Evolutionary conservation across 1,140 invertebrate genomes (phyloP).

Genomic region (Ceratitis capitata): DNA sequence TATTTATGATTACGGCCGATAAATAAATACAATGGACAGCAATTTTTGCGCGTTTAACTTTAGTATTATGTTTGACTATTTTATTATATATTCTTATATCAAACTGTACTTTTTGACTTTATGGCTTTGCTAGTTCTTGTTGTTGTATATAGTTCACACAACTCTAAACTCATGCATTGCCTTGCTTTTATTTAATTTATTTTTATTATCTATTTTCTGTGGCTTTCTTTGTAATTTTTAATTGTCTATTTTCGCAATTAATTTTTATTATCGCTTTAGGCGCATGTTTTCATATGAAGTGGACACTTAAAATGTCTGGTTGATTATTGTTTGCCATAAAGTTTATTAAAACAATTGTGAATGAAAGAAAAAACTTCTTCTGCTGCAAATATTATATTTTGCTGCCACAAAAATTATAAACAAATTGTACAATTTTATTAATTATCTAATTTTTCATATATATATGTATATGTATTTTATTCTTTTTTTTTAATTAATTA

Average conservation of each 20-base stretch:
- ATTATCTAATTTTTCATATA: too few relatives aligned
- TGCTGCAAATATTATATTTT: not conserved
- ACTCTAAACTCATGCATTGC: too few relatives aligned
- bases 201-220: not conserved
- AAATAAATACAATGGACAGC: not conserved
- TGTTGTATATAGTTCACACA: too few relatives aligned
- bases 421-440: not conserved
- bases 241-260: not conserved
- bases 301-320: constrained; percentile 21
- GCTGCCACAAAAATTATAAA: not conserved
- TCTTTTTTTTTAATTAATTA: too few relatives aligned
- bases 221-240: not conserved
- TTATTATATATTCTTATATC: not conserved
- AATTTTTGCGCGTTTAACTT: not conserved
- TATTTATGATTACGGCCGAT: not conserved
- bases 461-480: too few relatives aligned
- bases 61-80: not conserved
- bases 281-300: not conserved
- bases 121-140: too few relatives aligned
- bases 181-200: not conserved
- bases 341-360: not conserved
- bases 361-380: not conserved
- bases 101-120: not conserved
- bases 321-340: not conserved
- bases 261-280: constrained; percentile 23